phyloP scores from a whole-genome alignment of 2,113 vertebrate species.

The Candoia aspera region DNA sequence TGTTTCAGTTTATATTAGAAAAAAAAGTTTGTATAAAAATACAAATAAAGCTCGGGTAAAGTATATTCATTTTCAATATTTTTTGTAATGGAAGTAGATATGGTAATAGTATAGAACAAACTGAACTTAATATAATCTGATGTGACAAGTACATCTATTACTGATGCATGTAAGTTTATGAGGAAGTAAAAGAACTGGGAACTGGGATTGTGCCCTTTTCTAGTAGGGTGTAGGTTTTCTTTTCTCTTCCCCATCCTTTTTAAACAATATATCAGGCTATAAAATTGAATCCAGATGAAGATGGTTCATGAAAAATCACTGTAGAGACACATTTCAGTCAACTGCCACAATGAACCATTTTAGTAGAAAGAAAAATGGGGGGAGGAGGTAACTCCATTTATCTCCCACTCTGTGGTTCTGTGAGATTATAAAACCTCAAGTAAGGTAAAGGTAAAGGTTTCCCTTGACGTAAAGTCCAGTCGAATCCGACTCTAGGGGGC shows the following conservation, averaged over 20 bases:
- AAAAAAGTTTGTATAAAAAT: neutral
- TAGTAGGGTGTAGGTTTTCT: neutral
- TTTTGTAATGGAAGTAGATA: neutral
- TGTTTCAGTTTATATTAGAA: neutral
- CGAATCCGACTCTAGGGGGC: no score
- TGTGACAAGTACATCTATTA: neutral
- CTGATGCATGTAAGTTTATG: neutral
- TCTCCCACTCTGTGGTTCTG: slow-evolving; percentile 31
- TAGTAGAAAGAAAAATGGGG: slow-evolving; percentile 48
- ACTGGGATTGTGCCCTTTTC: neutral
- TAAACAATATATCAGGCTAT: neutral
- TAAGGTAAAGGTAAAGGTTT: no score
- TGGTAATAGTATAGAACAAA: neutral
- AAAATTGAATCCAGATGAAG: slow-evolving; percentile 31
- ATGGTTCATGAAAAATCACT: slow-evolving; percentile 20
- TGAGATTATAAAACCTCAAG: slow-evolving; percentile 30
- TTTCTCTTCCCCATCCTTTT: neutral
- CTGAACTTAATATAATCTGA: neutral
- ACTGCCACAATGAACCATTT: slow-evolving; percentile 46
- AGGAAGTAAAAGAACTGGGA: neutral
- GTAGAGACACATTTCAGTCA: slow-evolving; percentile 22
- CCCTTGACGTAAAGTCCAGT: no score
- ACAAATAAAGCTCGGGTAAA: neutral
- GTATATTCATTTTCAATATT: neutral
- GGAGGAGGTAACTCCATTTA: slow-evolving; percentile 21